Evolutionary conservation across 2,113 vertebrate genomes (phyloP).

Genomic region (Pituophis catenifer): DNA sequence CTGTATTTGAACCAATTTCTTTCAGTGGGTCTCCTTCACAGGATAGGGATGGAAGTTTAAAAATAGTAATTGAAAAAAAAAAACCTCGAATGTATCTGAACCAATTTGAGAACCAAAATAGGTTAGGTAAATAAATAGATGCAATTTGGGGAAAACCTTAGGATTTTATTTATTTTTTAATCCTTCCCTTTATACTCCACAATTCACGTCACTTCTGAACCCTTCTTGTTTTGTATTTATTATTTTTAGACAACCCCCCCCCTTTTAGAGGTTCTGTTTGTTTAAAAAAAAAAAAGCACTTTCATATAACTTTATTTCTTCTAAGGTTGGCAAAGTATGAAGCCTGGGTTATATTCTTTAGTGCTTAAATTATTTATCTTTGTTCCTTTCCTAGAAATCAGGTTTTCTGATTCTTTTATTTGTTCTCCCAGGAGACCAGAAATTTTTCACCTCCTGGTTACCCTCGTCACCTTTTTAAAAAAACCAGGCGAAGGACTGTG

Average conservation of each 20-base stretch:
- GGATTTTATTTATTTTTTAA: conserved; percentile 13
- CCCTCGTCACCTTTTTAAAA: too few species aligned
- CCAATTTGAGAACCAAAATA: not conserved
- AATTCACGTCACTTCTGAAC: conserved; percentile 34
- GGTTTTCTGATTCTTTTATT: conserved; percentile 63
- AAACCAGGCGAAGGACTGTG: too few species aligned
- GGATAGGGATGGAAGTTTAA: not conserved
- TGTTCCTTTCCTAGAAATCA: conserved; percentile 43
- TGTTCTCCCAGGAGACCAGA: not conserved
- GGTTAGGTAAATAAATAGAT: not conserved
- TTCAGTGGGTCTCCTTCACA: not conserved
- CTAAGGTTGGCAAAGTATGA: conserved; percentile 61
- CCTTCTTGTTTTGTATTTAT: conserved; percentile 45
- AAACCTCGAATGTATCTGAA: too few species aligned
- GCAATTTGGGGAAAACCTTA: not conserved
- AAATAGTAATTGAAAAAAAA: not conserved
- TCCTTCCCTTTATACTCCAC: conserved; percentile 30
- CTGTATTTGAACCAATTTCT: not conserved
- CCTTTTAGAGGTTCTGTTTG: conserved; percentile 47
- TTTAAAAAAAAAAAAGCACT: conserved; percentile 41
- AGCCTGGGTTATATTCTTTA: conserved; percentile 64
- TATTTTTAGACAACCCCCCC: conserved; percentile 35
- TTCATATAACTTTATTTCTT: conserved; percentile 61
- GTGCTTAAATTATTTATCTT: conserved; percentile 71
- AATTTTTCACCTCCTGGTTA: too few species aligned